Evolutionary conservation across 2,113 vertebrate genomes (phyloP), one percentile per base, ranked within the genome.

Genomic region (Maccullochella peelii): DNA sequence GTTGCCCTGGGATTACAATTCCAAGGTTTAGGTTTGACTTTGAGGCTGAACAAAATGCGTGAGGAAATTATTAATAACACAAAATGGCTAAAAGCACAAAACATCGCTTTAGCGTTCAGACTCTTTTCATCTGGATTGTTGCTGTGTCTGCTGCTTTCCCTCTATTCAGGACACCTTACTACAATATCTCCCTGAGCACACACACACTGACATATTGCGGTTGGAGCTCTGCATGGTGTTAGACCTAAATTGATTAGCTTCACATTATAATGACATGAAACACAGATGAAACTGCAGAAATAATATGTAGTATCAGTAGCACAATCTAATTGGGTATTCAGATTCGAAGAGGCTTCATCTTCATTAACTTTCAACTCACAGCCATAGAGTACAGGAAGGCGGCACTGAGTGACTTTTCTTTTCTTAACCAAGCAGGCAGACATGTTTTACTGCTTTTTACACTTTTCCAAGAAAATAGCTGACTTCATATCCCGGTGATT

Each of bases 281-380:
- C 63, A 74, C 36, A 74, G 27, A 87, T 83, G 61, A 63, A 73
- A 67, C n/a, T 61, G 40, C 1, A 73, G 25, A 68, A 61, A 80
- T 68, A 58, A 85, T 73, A 14, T 54, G 40, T 50, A 15, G 54
- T 59, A 66, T 50, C 54, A 23, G 69, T 44, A n/a, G 57, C 71
- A 68, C 10, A 61, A 71, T 65, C 77, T 89, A 87, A 88, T 77
- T 89, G 52, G 61, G 33, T 59, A 69, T 90, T 89, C 77, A 83
- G 50, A 87, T 62, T 25, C 47, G 59, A 92, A 75, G 55, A 88
- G 57, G 52, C 23, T 79, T 85, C 23, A 10, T 85, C 21, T 74
- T 88, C 11, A 4, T 85, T 69, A 62, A 63, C 18, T 78, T 88
- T 79, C 47, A 80, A 49, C 70, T 55, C 52, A 38, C 62, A 67